A percentile compares a stretch with the other conserved stretches of the same genome.
Conservation (phyloP, 2,113 vertebrate species). For the Serinus canaria region DNA sequence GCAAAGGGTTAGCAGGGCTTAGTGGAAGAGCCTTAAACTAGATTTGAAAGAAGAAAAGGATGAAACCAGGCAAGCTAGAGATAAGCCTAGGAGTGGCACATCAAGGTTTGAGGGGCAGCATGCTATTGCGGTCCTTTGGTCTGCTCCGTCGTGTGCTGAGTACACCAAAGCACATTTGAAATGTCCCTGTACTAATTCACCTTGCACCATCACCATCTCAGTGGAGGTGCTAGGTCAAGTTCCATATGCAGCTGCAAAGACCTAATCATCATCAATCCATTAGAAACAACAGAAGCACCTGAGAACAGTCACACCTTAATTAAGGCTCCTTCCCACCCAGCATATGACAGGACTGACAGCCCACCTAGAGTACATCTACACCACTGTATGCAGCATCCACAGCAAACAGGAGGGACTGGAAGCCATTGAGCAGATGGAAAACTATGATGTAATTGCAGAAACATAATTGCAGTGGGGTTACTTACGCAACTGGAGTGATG, state of each 20-base stretch:
- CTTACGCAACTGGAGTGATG: neutral
- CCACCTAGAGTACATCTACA: neutral
- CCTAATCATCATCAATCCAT: neutral
- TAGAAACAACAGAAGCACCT: neutral
- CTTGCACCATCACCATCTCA: neutral
- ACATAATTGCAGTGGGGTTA: neutral
- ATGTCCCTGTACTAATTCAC: neutral
- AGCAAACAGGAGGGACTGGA: neutral
- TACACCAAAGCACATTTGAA: neutral
- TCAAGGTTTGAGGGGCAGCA: accelerated
- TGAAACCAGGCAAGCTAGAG: neutral
- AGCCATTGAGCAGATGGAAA: neutral
- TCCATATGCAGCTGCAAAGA: neutral
- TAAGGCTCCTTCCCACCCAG: neutral
- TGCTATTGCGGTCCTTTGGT: neutral
- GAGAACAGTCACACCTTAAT: neutral
- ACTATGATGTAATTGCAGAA: neutral
- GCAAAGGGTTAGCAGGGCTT: neutral
- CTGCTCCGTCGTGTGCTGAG: accelerated
- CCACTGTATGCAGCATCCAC: accelerated
- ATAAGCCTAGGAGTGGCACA: neutral
- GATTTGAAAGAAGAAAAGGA: neutral
- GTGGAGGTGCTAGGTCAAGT: neutral
- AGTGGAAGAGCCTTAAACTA: neutral
- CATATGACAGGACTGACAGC: neutral